phyloP scores from a whole-genome alignment of 2,888 invertebrate genomes.

The Campoplex nolae region DNA sequence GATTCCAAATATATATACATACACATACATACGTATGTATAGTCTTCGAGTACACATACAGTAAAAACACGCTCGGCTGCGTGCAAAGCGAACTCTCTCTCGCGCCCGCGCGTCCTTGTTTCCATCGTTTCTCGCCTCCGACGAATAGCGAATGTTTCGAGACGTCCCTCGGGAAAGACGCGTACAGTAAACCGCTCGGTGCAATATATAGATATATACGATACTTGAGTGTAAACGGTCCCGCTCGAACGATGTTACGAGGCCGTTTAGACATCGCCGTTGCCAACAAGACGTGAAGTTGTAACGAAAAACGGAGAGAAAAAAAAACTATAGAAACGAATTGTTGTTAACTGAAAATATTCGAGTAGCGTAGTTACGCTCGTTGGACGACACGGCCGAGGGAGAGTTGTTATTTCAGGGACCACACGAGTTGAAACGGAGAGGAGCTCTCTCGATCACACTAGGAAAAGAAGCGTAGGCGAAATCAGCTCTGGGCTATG shows the following conservation, averaged over 20 bases:
- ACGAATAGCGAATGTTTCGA: constrained; percentile 47
- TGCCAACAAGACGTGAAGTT: constrained; percentile 36
- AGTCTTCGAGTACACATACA: constrained; percentile 5
- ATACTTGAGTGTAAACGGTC: constrained; percentile 44
- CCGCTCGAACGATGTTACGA: constrained; percentile 63
- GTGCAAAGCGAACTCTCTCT: constrained; percentile 8
- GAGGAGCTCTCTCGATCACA: constrained; percentile 30
- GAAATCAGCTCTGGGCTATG: constrained; percentile 64
- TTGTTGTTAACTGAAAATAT: not conserved
- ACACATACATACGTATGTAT: not conserved
- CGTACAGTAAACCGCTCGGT: constrained; percentile 19
- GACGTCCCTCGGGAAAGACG: constrained; percentile 44
- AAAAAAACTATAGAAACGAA: not conserved
- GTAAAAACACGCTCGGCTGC: constrained; percentile 17
- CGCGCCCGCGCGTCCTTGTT: constrained; percentile 51
- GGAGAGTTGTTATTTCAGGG: constrained; percentile 18
- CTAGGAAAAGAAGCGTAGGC: constrained; percentile 46
- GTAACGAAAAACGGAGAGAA: not conserved
- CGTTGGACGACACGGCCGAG: not conserved
- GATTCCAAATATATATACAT: not conserved
- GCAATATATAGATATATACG: constrained; percentile 1
- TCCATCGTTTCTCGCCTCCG: constrained; percentile 29
- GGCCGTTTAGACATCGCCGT: constrained; percentile 55
- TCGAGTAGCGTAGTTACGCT: not conserved
- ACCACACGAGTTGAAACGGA: constrained; percentile 13